Base-by-base conservation (phyloP, 2,888 invertebrate genomes). In the Eurytoma adleriae region DNA sequence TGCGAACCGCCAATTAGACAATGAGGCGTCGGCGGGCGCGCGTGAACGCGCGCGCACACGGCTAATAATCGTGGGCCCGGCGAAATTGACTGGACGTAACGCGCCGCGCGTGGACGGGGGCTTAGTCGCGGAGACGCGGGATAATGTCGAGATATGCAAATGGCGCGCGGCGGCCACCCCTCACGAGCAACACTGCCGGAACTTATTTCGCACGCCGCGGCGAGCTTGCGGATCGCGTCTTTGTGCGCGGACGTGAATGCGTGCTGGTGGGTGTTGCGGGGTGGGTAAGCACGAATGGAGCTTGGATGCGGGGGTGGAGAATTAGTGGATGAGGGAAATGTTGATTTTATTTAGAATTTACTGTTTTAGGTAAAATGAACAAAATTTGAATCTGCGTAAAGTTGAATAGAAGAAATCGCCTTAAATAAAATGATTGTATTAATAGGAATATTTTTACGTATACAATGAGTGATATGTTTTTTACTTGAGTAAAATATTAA, bases 141-240 rank as follows among this genome's bases (percentile, higher is more conserved):
- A 85, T 84, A 84, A 80, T 71, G 83, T 85, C 84, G 71, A 80
- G 83, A 83, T 83, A 85, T 85, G 84, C 83, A 84, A 85, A 85
- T 84, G 75, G 74, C 57, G 68, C 68, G 70, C 74, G 71, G 48
- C n/a, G 4, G 62, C 10, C 27, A 62, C 62, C 62, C 3, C 59
- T 24, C n/a, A n/a, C n/a, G n/a, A n/a, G n/a, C n/a, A n/a, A 61
- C 24, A 7, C 30, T 62, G 24, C 30, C 1, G 7, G 7, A 2
- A 12, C 57, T 57, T 13, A 18, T 57, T 50, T 50, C 12, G 50
- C 7, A 83, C 75, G 75, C 80, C 61, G 20, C n/a, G 67, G 75
- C 50, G 20, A 48, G 48, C 20, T 50, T 20, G 50, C 48, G 3
- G 40, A 16, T 67, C 50, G 67, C 62, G 27, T 30, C 27, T 61